Evolutionary conservation across 2,113 vertebrate genomes (phyloP).

Genomic region (Python bivittatus): DNA sequence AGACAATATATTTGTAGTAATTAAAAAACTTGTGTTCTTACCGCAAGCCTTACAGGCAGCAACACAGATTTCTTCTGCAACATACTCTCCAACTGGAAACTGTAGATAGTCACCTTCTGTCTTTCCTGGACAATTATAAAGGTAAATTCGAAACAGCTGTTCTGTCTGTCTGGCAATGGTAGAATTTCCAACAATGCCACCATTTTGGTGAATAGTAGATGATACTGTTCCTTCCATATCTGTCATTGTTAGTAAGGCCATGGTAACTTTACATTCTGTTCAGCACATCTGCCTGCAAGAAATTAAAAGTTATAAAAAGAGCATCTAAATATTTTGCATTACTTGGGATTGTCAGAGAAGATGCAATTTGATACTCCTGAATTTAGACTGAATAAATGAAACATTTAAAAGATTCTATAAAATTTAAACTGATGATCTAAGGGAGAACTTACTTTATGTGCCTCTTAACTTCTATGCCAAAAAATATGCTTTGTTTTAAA

Average conservation of each 20-base stretch:
- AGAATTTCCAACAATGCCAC: constrained; percentile 69
- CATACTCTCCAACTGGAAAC: constrained; percentile 84
- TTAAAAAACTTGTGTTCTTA: constrained; percentile 67
- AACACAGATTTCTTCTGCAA: constrained; percentile 89
- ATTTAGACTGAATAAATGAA: background rate
- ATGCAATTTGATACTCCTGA: background rate
- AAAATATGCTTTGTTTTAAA: background rate
- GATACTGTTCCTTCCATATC: constrained; percentile 78
- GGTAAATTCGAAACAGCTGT: constrained; percentile 79
- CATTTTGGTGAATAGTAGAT: constrained; percentile 67
- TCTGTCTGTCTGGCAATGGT: constrained; percentile 69
- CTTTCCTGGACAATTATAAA: constrained; percentile 79
- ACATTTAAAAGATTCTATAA: background rate
- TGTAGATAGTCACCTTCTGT: constrained; percentile 71
- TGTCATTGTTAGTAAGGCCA: constrained; percentile 86
- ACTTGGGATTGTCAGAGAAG: background rate
- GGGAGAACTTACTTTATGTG: background rate
- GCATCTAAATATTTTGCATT: background rate
- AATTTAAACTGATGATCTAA: background rate
- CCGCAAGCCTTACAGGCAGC: constrained; percentile 89
- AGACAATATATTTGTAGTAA: background rate
- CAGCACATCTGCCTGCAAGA: constrained; percentile 63
- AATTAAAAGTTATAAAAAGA: constrained; percentile 12
- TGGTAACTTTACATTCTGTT: constrained; percentile 64
- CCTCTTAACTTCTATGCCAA: background rate